Evolutionary conservation across 30 jellyfish, hydroid and myxozoan species (phyloP).

Genomic region (Chironex yamaguchii): DNA sequence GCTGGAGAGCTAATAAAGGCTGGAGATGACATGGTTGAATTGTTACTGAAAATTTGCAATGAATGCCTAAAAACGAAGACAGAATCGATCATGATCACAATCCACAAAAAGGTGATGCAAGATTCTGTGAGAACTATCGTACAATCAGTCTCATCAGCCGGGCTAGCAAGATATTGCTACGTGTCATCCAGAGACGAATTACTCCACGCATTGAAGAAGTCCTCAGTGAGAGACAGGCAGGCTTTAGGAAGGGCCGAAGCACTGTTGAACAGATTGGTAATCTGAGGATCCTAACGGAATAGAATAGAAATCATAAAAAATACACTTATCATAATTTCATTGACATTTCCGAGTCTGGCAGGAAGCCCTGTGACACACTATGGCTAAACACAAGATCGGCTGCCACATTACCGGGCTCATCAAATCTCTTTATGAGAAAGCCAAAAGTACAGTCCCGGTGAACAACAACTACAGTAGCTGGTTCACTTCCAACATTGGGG

Average conservation of each 20-base stretch:
- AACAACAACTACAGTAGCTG: slow-evolving; percentile 1
- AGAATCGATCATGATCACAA: not conserved
- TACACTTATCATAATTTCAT: not conserved
- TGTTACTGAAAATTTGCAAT: slow-evolving; percentile 56
- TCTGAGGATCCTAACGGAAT: slow-evolving; percentile 2
- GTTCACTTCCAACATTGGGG: slow-evolving; percentile 30
- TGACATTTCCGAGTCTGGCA: slow-evolving; percentile 28
- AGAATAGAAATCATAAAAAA: not conserved
- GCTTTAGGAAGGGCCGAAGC: slow-evolving; percentile 7
- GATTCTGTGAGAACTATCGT: not conserved
- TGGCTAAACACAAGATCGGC: slow-evolving; percentile 17
- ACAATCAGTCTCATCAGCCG: slow-evolving; percentile 10
- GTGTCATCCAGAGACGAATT: not conserved
- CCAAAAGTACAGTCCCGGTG: slow-evolving; percentile 37
- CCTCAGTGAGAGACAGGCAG: not conserved
- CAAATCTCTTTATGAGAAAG: slow-evolving; percentile 14
- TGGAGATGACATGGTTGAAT: slow-evolving; percentile 40
- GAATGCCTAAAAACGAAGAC: slow-evolving; percentile 20
- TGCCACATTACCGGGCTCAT: slow-evolving; percentile 5
- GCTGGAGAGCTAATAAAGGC: slow-evolving; percentile 34
- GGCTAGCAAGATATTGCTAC: slow-evolving; percentile 15
- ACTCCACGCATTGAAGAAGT: not conserved
- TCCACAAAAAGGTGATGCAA: not conserved
- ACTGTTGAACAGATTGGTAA: slow-evolving; percentile 1
- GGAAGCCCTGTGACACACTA: not conserved